Conservation (phyloP, 2,888 invertebrate genomes). For the Acronicta leporina region DNA sequence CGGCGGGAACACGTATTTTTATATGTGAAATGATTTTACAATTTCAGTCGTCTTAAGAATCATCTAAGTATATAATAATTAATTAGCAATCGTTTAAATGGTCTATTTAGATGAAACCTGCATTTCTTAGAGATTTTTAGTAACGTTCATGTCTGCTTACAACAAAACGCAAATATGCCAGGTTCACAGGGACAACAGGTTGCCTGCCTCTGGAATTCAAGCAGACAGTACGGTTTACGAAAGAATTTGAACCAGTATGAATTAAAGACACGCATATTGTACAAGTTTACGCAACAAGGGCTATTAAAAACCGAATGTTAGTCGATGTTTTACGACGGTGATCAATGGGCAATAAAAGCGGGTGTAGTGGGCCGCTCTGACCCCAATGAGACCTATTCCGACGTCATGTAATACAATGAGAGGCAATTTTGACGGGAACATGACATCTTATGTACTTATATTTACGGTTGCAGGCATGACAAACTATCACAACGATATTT, state of each 20-base stretch:
- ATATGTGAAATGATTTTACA: no score
- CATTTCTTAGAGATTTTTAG: no score
- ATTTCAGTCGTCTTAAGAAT: no score
- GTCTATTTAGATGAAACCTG: no score
- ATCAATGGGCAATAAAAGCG: slow-evolving; percentile 56
- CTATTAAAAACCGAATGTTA: slow-evolving; percentile 56
- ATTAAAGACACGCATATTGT: slow-evolving; percentile 17
- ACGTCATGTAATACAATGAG: slow-evolving; percentile 40
- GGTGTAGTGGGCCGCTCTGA: slow-evolving; percentile 41
- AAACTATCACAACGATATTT: no score
- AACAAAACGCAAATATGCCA: no score
- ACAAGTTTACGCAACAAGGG: slow-evolving; percentile 47
- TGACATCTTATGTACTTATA: slow-evolving; percentile 26
- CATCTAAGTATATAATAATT: no score
- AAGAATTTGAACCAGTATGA: slow-evolving; percentile 23
- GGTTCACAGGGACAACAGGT: no score
- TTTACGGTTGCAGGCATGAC: background rate
- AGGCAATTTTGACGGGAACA: slow-evolving; percentile 32
- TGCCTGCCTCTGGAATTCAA: no score
- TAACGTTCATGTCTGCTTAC: no score
- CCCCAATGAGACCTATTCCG: slow-evolving; percentile 46
- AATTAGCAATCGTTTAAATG: no score
- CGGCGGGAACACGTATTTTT: slow-evolving; percentile 24
- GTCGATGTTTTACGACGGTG: slow-evolving; percentile 55
- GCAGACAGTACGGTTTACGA: no score